phyloP scores from a whole-genome alignment of 2,888 invertebrate genomes.

The Palloptera scutellata region DNA sequence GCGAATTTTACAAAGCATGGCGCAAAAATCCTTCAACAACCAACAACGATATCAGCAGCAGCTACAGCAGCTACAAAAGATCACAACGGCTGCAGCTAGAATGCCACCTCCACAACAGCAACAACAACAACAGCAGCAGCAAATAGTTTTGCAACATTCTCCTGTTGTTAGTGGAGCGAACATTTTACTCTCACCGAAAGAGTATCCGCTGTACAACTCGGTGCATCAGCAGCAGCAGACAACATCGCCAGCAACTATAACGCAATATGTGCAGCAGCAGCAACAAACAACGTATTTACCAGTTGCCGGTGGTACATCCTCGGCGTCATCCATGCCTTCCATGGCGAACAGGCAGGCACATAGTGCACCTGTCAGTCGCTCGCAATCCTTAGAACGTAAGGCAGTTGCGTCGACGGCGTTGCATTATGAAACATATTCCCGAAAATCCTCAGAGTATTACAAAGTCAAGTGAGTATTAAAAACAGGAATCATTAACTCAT shows the following conservation, averaged over 20 bases:
- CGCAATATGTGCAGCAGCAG: constrained; percentile 36
- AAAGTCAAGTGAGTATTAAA: constrained; percentile 52
- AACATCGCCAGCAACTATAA: constrained; percentile 40
- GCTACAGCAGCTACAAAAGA: constrained; percentile 41
- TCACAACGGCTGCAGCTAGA: constrained; percentile 26
- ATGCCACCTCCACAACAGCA: constrained; percentile 47
- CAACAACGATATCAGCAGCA: constrained; percentile 52
- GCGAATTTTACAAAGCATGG: constrained; percentile 63
- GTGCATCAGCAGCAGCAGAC: constrained; percentile 39
- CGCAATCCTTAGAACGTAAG: constrained; percentile 61
- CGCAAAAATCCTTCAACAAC: constrained; percentile 60
- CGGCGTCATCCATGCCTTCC: constrained; percentile 38
- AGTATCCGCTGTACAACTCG: constrained; percentile 50
- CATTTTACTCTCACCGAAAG: constrained; percentile 55
- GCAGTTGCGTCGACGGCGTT: constrained; percentile 23
- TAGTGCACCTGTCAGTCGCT: constrained; percentile 57
- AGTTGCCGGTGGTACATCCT: constrained; percentile 19
- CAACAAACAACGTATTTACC: constrained; percentile 38
- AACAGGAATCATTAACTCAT: not conserved
- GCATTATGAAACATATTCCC: constrained; percentile 48
- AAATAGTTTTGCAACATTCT: constrained; percentile 33
- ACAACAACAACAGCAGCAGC: constrained; percentile 43
- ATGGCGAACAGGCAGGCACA: constrained; percentile 43
- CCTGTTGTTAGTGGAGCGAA: constrained; percentile 33
- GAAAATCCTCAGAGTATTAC: constrained; percentile 55